These are phyloP conservation scores for Novumbra hubbsi DNA, from an alignment of 2,797 vertebrate species.

Conservation along the genomic window DNA sequence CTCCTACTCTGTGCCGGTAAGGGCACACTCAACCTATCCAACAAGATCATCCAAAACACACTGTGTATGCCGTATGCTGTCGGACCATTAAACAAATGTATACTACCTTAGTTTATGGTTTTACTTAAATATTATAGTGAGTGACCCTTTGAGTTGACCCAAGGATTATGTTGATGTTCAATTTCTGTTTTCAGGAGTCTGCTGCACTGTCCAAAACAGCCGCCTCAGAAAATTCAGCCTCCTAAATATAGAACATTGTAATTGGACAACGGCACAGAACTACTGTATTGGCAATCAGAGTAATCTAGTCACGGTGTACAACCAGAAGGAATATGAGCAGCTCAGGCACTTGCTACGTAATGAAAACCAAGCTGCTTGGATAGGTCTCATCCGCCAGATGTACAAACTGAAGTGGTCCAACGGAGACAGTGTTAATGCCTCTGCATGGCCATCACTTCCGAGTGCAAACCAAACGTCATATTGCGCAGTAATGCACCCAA, in stretches of 20 bases:
- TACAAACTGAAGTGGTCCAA: conserved; percentile 33
- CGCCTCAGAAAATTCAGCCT: neutral
- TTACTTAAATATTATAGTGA: no score
- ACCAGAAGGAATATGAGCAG: neutral
- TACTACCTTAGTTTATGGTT: no score
- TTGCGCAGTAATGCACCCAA: conserved; percentile 33
- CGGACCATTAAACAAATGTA: no score
- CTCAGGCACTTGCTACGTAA: fast-evolving
- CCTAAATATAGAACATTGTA: fast-evolving
- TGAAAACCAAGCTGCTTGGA: conserved; percentile 12
- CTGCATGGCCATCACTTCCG: fast-evolving
- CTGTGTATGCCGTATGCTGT: conserved; percentile 3
- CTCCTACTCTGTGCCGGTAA: neutral
- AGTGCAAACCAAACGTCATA: fast-evolving
- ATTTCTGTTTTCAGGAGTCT: conserved; percentile 29
- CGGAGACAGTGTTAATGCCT: fast-evolving
- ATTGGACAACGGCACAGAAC: fast-evolving
- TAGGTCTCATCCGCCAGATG: neutral
- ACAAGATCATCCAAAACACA: neutral
- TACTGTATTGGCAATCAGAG: fast-evolving
- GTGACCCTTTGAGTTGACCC: no score
- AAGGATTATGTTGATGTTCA: no score
- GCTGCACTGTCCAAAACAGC: conserved; percentile 13
- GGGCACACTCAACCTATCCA: neutral
- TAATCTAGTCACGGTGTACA: conserved; percentile 38